Percentiles rank a stretch among this genome's conserved stretches.
Conservation (phyloP, 37 sponge, comb jelly and placozoan genomes). For the Spongilla lacustris region DNA sequence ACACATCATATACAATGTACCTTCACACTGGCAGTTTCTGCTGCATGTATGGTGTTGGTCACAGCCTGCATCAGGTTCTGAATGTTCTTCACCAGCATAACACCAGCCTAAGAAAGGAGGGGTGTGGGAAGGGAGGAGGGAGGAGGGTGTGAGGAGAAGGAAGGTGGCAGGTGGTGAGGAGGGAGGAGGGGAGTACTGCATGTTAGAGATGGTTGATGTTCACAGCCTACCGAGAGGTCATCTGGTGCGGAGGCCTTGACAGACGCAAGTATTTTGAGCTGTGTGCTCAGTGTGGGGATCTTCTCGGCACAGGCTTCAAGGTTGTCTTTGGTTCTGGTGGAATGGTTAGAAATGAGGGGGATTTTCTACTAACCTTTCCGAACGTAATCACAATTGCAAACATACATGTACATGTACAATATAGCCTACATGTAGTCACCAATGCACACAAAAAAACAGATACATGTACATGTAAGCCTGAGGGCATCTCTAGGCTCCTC, state of each 20-base stretch:
- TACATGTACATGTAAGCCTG: neutral
- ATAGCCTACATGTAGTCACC: too few relatives aligned
- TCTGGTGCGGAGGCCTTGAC: slow-evolving; percentile 85
- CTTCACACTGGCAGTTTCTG: slow-evolving; percentile 93
- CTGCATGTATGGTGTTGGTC: slow-evolving; percentile 78
- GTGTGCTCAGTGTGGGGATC: slow-evolving; percentile 89
- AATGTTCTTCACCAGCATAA: slow-evolving; percentile 89
- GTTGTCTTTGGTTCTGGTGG: slow-evolving; percentile 56
- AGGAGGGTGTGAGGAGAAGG: neutral
- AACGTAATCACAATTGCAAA: too few relatives aligned
- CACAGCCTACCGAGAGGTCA: slow-evolving; percentile 75
- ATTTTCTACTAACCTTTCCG: too few relatives aligned
- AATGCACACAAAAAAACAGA: too few relatives aligned
- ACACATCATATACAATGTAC: slow-evolving; percentile 38
- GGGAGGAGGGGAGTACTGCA: neutral
- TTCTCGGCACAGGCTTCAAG: slow-evolving; percentile 81
- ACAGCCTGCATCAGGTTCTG: slow-evolving; percentile 91
- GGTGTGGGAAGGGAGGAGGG: too few relatives aligned
- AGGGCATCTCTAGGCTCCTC: neutral
- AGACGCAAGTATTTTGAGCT: slow-evolving; percentile 82
- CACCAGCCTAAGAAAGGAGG: slow-evolving; percentile 90
- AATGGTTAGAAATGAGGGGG: neutral
- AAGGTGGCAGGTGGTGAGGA: neutral
- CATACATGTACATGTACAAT: slow-evolving; percentile 1
- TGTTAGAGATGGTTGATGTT: neutral